Evolutionary conservation across 2,797 vertebrate species (phyloP), one percentile per base, ranked within the genome.

Genomic region (Tapera naevia): DNA sequence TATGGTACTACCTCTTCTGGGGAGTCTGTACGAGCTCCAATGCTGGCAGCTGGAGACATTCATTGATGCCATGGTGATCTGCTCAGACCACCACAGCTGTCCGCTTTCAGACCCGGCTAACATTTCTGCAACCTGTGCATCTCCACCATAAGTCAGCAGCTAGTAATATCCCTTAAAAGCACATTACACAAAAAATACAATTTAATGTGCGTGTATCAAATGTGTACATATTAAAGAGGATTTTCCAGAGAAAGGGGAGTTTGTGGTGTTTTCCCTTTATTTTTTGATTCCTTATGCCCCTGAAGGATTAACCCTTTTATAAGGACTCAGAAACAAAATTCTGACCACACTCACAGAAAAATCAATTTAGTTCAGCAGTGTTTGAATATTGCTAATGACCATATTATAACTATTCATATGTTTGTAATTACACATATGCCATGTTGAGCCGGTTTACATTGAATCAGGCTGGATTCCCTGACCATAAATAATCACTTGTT

Each of bases 261-360:
- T 4, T 79, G 21, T 18, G 7, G n/a, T 24, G 2, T 5, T 16
- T 45, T 17, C 6, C 16, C 10, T 22, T 39, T 10, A 1, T 2
- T 7, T 17, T 21, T 11, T 12, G 21, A 8, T 28, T 43, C 41
- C 45, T 45, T 23, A 24, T 21, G 27, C 35, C 11, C 7, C 4
- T 41, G 4, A 76, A 61, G 19, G 1, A 37, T 4, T 57, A 15
- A 12, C 4, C 4, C 8, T 66, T 70, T 58, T 39, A 10, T 39
- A 86, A 57, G 6, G 6, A 2, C 2, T 1, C 7, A 56, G 41
- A 71, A 57, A 67, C 1, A 37, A 50, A 3, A 23, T 35, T 5
- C 17, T 79, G 33, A 58, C n/a, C 17, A 62, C 2, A 41, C 10
- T 32, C 17, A 30, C 3, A 28, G 17, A 11, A n/a, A 33, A 30